Conservation (phyloP, 2,888 invertebrate species). For the Drosophila niveifrons region DNA sequence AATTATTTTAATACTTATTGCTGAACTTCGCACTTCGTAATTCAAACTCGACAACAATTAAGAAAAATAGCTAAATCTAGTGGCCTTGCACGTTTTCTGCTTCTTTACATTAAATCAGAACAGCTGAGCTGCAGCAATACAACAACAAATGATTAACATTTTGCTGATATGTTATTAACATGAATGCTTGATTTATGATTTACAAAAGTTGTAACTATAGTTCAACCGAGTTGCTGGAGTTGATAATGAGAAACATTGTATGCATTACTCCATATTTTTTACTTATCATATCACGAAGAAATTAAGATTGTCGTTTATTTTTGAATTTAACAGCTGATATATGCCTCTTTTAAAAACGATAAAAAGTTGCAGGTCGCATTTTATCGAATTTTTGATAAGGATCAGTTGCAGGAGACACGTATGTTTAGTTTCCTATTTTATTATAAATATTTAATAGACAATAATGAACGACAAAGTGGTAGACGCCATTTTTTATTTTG, state of each 20-base stretch:
- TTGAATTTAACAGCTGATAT: slow-evolving; percentile 3
- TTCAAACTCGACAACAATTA: slow-evolving; percentile 64
- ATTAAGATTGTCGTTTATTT: not conserved
- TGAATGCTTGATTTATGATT: slow-evolving; percentile 10
- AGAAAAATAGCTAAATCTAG: slow-evolving; percentile 65
- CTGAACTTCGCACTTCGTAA: slow-evolving; percentile 49
- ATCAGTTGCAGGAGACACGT: too few species aligned
- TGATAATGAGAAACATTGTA: too few species aligned
- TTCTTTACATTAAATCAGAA: slow-evolving; percentile 49
- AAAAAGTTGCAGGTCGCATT: not conserved
- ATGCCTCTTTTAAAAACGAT: not conserved
- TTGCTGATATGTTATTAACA: slow-evolving; percentile 27
- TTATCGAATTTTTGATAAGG: not conserved
- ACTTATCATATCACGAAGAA: not conserved
- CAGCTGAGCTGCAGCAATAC: slow-evolving; percentile 45
- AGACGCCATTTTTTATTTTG: not conserved
- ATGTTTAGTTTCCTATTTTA: too few species aligned
- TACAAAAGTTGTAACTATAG: not conserved
- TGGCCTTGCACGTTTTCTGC: slow-evolving; percentile 62
- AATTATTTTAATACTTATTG: slow-evolving; percentile 14
- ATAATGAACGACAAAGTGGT: not conserved
- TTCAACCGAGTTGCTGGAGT: too few species aligned
- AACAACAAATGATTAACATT: slow-evolving; percentile 26
- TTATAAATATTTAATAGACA: too few species aligned
- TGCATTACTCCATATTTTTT: too few species aligned